Base-by-base conservation (phyloP, 37 sponge, comb jelly and placozoan genomes). In the Hormiphora californensis region DNA sequence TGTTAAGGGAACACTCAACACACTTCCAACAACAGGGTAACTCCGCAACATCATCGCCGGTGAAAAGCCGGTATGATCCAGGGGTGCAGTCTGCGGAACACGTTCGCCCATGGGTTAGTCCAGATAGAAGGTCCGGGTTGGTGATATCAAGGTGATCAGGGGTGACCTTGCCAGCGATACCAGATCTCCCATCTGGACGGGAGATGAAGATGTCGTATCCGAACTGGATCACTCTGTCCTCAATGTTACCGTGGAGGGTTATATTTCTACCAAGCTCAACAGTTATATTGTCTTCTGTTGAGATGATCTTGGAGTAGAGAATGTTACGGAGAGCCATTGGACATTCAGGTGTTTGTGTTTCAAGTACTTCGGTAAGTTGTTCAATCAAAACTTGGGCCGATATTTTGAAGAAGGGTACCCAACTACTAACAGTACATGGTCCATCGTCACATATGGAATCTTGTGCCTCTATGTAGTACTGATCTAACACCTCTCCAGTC, bases 11-110 rank as follows among this genome's bases (percentile, higher is more conserved):
- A 33, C 81, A 73, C 44, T 9, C 4, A 1, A 1, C 0, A 73
- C 81, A 73, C 3, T 1, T 41, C 81, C 81, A 73, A 28, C 81
- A 73, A 19, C 81, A 73, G 44, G 81, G 12, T 22, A 73, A 30
- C 3, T 73, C 12, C 19, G 28, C 43, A n/a, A 36, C 19, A 23
- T 12, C 25, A 4, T 30, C 25, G 19, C 43, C 19, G n/a, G n/a
- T n/a, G n/a, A n/a, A n/a, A n/a, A n/a, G n/a, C 23, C 81, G 40
- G 81, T 40, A 73, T 25, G 9, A 43, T 2, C 81, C 81, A 27
- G 81, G 81, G 17, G 19, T 9, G 46, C 81, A 73, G 7, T 43
- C 7, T 33, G 9, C 44, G 3, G 81, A 73, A 36, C 81, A 73
- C 17, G 32, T 12, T 2, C 38, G 4, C 19, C 25, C 25, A 28